A percentile compares a stretch with the other conserved stretches of the same genome.
Evolutionary conservation across 2,888 invertebrate species (phyloP).

Genomic region (Hirtodrosophila histrioides): DNA sequence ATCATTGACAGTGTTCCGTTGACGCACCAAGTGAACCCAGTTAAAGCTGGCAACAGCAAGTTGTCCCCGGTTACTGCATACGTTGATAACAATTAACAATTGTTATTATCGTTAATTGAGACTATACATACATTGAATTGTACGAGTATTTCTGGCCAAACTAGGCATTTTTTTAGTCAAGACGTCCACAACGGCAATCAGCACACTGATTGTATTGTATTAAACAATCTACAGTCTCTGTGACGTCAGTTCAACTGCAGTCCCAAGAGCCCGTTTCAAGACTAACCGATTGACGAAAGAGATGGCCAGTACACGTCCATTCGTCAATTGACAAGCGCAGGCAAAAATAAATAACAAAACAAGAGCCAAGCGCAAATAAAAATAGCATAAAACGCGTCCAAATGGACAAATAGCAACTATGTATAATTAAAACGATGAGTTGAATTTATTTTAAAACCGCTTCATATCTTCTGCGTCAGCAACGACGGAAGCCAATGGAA

Average conservation of each 20-base stretch:
- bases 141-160: constrained; percentile 28
- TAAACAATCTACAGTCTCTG: constrained; percentile 9
- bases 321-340: constrained; percentile 59
- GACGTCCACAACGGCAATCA: constrained; percentile 46
- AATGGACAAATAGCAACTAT: constrained; percentile 49
- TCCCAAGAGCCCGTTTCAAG: constrained; percentile 23
- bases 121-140: constrained; percentile 33
- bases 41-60: constrained; percentile 33
- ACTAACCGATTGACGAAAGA: constrained; percentile 59
- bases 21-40: constrained; percentile 59
- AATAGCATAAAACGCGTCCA: constrained; percentile 49
- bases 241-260: constrained; percentile 51
- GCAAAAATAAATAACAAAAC: constrained; percentile 23
- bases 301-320: constrained; percentile 26
- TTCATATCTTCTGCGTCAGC: constrained; percentile 70
- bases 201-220: constrained; percentile 41
- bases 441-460: constrained; percentile 72
- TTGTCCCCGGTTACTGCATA: constrained; percentile 36
- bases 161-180: constrained; percentile 42
- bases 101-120: constrained; percentile 75
- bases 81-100: constrained; percentile 64
- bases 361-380: constrained; percentile 43
- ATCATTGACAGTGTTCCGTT: constrained; percentile 48
- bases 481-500: constrained; percentile 53
- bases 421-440: constrained; percentile 52